These are phyloP conservation scores for Dryas iulia DNA, from an alignment of 1,140 invertebrate species.

Conservation along the genomic window DNA sequence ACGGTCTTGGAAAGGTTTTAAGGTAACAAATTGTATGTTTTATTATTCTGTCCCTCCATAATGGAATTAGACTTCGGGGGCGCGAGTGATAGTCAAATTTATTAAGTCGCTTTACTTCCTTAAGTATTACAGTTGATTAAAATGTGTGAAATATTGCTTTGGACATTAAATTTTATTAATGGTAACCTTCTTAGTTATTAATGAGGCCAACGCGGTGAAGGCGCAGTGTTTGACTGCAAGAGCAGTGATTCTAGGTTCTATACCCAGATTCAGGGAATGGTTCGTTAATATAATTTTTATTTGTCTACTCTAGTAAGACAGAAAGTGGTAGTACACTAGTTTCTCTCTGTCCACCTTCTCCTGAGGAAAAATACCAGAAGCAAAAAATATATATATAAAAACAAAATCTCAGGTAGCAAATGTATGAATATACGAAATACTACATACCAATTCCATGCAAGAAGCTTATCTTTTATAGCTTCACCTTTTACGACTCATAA, in stretches of 20 bases:
- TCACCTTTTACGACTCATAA: constrained; percentile 4
- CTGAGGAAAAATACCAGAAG: too few relatives aligned
- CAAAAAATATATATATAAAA: too few relatives aligned
- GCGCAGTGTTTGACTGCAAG: too few relatives aligned
- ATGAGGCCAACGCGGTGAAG: too few relatives aligned
- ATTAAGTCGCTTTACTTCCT: constrained; percentile 29
- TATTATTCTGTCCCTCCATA: constrained; percentile 63
- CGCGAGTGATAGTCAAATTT: constrained; percentile 38
- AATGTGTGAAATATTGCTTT: neutral
- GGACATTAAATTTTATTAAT: neutral
- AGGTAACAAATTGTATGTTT: constrained; percentile 66
- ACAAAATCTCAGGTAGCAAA: neutral
- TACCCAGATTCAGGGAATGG: too few relatives aligned
- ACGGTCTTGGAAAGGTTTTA: constrained; percentile 46
- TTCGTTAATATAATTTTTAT: too few relatives aligned
- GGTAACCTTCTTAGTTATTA: neutral
- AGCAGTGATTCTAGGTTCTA: too few relatives aligned
- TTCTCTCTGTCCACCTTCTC: too few relatives aligned
- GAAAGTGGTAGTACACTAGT: too few relatives aligned
- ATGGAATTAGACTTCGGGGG: constrained; percentile 48
- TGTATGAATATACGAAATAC: neutral
- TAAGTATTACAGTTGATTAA: constrained; percentile 5
- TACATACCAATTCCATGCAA: neutral
- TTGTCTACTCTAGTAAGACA: too few relatives aligned
- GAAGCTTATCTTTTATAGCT: constrained; percentile 2